Evolutionary conservation across 2,797 vertebrate genomes (phyloP).

Genomic region (Takifugu ocellatus): DNA sequence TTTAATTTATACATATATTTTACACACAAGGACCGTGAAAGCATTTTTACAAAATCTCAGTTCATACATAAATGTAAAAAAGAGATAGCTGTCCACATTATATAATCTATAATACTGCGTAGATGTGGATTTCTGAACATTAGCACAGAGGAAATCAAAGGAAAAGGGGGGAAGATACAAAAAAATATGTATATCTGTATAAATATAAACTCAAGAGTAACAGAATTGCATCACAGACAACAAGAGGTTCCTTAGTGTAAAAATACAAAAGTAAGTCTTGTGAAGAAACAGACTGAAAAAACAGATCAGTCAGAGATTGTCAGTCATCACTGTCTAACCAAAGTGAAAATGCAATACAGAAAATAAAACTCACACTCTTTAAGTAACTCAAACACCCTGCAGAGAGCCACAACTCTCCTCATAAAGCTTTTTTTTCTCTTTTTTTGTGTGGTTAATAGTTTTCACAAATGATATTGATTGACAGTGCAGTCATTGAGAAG

Average conservation of each 20-base stretch:
- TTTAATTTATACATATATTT: conserved; percentile 90
- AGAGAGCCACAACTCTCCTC: conserved; percentile 39
- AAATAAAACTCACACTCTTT: conserved; percentile 38
- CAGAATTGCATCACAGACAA: conserved; percentile 69
- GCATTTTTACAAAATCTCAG: conserved; percentile 85
- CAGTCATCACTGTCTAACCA: conserved; percentile 67
- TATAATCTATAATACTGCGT: conserved; percentile 77
- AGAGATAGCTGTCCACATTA: conserved; percentile 72
- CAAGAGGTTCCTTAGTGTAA: conserved; percentile 55
- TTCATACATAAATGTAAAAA: conserved; percentile 91
- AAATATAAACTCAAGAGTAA: conserved; percentile 82
- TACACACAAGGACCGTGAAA: conserved; percentile 84
- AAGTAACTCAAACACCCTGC: conserved; percentile 28
- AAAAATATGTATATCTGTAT: conserved; percentile 83
- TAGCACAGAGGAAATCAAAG: conserved; percentile 65
- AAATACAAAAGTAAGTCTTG: conserved; percentile 60
- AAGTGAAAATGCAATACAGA: conserved; percentile 32
- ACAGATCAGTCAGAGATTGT: conserved; percentile 75
- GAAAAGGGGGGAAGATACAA: conserved; percentile 61
- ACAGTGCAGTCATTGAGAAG: conserved; percentile 15
- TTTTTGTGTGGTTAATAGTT: conserved; percentile 19
- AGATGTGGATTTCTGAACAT: conserved; percentile 71
- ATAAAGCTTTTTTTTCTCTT: conserved; percentile 57
- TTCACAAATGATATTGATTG: conserved; percentile 5
- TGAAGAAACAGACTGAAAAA: conserved; percentile 49